phyloP scores from a whole-genome alignment of 2,888 invertebrate species.

The Pyrgus malvae region DNA sequence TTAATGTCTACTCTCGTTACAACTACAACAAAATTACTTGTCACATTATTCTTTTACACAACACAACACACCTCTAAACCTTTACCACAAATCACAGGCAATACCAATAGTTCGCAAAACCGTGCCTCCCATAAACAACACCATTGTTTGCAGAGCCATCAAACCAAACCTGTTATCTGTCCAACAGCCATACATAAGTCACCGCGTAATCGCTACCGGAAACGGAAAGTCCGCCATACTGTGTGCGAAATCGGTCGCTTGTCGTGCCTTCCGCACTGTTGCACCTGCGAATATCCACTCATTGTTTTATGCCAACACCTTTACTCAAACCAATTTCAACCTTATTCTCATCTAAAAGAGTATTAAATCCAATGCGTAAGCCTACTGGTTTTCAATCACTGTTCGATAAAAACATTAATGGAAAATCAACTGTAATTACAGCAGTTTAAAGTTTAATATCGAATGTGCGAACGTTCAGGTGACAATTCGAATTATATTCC shows the following conservation, averaged over 20 bases:
- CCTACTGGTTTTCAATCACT: slow-evolving; percentile 29
- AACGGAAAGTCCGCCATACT: slow-evolving; percentile 77
- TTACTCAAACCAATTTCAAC: slow-evolving; percentile 32
- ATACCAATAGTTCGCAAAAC: not conserved
- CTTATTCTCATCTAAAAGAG: slow-evolving; percentile 26
- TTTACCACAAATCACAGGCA: not conserved
- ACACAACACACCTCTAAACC: too few relatives aligned
- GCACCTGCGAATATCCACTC: slow-evolving; percentile 61
- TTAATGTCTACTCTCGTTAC: too few relatives aligned
- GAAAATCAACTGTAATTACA: slow-evolving; percentile 11
- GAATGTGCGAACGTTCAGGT: slow-evolving; percentile 53
- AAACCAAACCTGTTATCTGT: slow-evolving; percentile 31
- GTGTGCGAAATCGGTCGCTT: slow-evolving; percentile 71
- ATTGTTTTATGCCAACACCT: slow-evolving; percentile 32
- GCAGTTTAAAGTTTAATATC: slow-evolving; percentile 29
- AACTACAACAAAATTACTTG: too few relatives aligned
- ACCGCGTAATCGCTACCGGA: slow-evolving; percentile 69
- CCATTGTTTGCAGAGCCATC: slow-evolving; percentile 16
- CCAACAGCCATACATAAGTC: slow-evolving; percentile 50
- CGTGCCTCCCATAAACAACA: slow-evolving; percentile 2
- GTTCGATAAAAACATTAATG: slow-evolving; percentile 29
- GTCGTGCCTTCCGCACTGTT: slow-evolving; percentile 74
- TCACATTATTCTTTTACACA: too few relatives aligned
- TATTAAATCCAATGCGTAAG: slow-evolving; percentile 24
- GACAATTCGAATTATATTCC: slow-evolving; percentile 67